Evolutionary conservation across 2,113 vertebrate genomes (phyloP).

Genomic region (Ramphastos sulfuratus): DNA sequence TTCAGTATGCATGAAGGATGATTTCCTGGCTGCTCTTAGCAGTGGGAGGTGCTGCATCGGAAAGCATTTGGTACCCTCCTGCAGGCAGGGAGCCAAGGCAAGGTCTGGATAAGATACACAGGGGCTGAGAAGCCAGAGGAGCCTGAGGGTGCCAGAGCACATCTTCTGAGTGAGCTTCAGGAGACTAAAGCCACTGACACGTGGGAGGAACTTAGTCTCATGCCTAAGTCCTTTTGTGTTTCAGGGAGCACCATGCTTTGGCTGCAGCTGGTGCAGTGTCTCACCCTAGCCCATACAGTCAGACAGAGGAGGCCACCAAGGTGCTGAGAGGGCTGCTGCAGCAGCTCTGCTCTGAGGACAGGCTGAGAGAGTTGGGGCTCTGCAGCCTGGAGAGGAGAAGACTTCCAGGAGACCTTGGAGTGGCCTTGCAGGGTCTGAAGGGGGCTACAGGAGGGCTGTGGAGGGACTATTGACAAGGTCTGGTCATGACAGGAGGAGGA

Average conservation of each 20-base stretch:
- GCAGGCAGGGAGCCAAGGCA: neutral
- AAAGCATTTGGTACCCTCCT: neutral
- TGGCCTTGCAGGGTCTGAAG: too few species aligned
- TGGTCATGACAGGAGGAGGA: too few species aligned
- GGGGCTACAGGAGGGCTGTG: too few species aligned
- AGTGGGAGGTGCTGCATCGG: neutral
- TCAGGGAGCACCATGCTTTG: neutral
- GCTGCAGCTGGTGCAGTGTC: neutral
- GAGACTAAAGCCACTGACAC: neutral
- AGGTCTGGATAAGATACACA: neutral
- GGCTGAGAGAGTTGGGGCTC: too few species aligned
- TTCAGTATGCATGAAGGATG: neutral
- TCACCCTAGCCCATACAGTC: fast-evolving
- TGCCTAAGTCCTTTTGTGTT: fast-evolving
- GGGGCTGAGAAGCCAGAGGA: neutral
- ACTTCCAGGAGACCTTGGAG: too few species aligned
- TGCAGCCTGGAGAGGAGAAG: too few species aligned
- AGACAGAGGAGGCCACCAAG: too few species aligned
- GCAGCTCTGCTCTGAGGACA: too few species aligned
- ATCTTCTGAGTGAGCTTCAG: slow-evolving; percentile 9
- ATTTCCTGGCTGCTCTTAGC: neutral
- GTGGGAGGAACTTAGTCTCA: neutral
- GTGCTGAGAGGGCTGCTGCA: too few species aligned
- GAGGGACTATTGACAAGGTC: too few species aligned
- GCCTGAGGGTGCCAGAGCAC: neutral